phyloP scores from a whole-genome alignment of 2,113 vertebrate genomes.

The Baryphthengus martii region DNA sequence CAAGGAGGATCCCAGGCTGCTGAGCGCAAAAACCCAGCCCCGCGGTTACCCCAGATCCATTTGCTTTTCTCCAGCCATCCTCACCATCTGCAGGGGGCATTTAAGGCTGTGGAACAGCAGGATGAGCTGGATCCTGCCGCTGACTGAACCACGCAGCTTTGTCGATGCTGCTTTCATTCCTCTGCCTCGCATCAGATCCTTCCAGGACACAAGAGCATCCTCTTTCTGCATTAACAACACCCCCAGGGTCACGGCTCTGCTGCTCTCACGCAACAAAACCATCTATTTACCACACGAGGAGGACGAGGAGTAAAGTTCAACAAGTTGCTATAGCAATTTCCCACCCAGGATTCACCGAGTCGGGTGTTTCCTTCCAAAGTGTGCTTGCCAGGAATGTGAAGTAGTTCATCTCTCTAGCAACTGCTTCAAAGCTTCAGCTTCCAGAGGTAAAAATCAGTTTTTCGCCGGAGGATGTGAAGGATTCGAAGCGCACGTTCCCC shows the following conservation, averaged over 20 bases:
- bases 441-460: not conserved
- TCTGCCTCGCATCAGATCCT: rapidly evolving
- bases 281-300: rapidly evolving
- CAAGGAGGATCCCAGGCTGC: not conserved
- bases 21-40: not conserved
- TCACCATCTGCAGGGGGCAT: not conserved
- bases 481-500: rapidly evolving
- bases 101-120: not conserved
- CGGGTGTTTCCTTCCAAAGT: not conserved
- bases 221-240: not conserved
- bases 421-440: not conserved
- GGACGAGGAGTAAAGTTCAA: not conserved
- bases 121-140: not conserved
- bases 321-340: not conserved
- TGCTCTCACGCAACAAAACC: not conserved
- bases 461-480: not conserved
- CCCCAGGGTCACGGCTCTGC: not conserved
- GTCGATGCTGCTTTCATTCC: not conserved
- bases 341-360: not conserved
- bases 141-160: not conserved
- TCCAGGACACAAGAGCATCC: not conserved
- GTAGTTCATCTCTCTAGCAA: not conserved
- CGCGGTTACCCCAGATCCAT: not conserved
- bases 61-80: not conserved
- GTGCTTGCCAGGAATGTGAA: not conserved